Evolutionary conservation across 2,113 vertebrate species (phyloP).

Genomic region (Sturnira hondurensis): DNA sequence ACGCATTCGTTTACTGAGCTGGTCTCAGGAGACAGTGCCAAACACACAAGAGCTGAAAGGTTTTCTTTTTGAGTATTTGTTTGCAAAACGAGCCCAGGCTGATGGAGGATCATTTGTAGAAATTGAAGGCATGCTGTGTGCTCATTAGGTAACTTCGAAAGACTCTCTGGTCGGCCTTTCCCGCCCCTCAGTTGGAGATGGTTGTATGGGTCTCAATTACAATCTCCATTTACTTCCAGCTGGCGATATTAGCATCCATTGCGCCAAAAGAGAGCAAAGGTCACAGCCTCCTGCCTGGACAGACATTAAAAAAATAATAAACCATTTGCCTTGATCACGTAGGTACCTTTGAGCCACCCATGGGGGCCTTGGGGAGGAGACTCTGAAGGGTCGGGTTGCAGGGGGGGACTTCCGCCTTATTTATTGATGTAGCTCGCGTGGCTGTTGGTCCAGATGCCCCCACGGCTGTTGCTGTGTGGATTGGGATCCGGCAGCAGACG

Average conservation of each 20-base stretch:
- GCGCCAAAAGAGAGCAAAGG: constrained; percentile 45
- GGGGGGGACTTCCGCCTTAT: constrained; percentile 34
- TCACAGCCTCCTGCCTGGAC: constrained; percentile 17
- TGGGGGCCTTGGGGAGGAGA: not conserved
- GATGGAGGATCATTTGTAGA: constrained; percentile 74
- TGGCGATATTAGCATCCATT: not conserved
- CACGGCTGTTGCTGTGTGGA: constrained; percentile 52
- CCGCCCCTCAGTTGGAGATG: constrained; percentile 14
- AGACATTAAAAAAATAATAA: not conserved
- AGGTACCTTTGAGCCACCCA: not conserved
- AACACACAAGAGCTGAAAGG: constrained; percentile 53
- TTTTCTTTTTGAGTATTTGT: constrained; percentile 72
- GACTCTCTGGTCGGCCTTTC: not conserved
- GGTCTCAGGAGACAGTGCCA: constrained; percentile 37
- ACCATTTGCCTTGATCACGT: constrained; percentile 11
- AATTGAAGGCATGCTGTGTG: constrained; percentile 55
- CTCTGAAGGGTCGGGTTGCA: constrained; percentile 31
- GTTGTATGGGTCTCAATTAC: constrained; percentile 65
- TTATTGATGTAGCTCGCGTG: constrained; percentile 44
- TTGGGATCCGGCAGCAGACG: constrained; percentile 57
- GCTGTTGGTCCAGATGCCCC: constrained; percentile 55
- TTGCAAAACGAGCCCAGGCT: constrained; percentile 75
- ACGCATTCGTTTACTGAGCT: constrained; percentile 58
- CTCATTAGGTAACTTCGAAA: constrained; percentile 63
- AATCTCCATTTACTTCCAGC: constrained; percentile 68